Percentiles rank a stretch among this genome's conserved stretches.
Evolutionary conservation across 2,113 vertebrate species (phyloP).

Genomic region (Nyctibius bracteatus): DNA sequence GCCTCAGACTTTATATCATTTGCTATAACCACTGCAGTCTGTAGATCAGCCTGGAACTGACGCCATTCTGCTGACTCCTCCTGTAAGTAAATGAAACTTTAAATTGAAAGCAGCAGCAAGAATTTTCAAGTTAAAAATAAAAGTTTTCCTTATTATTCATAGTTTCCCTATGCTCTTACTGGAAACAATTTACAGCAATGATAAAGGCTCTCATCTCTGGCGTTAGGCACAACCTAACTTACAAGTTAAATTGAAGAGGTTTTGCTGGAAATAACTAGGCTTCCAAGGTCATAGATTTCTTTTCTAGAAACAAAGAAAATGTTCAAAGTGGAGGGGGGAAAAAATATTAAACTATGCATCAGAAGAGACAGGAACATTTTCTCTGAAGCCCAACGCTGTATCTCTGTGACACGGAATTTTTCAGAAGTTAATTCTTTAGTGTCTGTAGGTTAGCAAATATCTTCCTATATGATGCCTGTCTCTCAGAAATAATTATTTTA

Average conservation of each 20-base stretch:
- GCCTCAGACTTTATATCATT: conserved; percentile 97
- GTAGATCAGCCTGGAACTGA: conserved; percentile 95
- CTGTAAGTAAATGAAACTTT: conserved; percentile 54
- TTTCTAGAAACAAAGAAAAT: background rate
- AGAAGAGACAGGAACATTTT: background rate
- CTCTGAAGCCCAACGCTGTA: fast-evolving
- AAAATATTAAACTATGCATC: background rate
- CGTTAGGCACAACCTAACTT: background rate
- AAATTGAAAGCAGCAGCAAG: background rate
- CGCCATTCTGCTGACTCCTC: conserved; percentile 97
- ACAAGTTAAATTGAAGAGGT: background rate
- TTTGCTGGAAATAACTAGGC: background rate
- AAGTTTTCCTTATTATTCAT: background rate
- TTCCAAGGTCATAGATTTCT: background rate
- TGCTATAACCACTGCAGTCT: conserved; percentile 94
- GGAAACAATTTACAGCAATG: background rate
- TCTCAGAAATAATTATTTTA: background rate
- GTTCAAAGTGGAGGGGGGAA: background rate
- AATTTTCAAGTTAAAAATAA: background rate
- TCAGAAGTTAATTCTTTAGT: background rate
- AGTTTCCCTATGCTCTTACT: background rate
- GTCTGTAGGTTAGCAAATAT: background rate
- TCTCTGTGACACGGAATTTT: background rate
- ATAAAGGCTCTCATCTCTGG: background rate
- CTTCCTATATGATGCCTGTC: background rate